Conservation (phyloP, 1,140 invertebrate genomes). For the Aphelinus certus region DNA sequence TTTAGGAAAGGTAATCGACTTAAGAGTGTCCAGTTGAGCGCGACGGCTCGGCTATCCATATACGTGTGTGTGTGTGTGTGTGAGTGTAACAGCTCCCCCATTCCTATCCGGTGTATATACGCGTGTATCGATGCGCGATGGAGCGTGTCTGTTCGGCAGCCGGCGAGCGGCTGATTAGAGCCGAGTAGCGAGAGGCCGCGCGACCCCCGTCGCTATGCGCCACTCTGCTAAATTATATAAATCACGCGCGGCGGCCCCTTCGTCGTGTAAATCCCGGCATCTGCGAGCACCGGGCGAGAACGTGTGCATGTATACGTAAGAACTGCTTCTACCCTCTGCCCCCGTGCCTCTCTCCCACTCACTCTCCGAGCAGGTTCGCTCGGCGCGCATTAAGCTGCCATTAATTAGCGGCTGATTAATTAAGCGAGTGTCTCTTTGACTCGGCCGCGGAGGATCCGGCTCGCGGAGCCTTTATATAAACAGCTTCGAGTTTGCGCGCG, state of each 20-base stretch:
- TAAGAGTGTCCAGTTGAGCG: conserved; percentile 13
- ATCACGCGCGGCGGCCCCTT: conserved; percentile 44
- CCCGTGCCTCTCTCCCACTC: not conserved
- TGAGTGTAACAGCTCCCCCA: no score
- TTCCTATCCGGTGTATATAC: no score
- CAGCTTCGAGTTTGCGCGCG: no score
- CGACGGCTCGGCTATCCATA: not conserved
- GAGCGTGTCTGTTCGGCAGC: not conserved
- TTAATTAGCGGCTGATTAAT: conserved; percentile 58
- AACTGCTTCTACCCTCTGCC: not conserved
- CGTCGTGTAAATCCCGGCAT: no score
- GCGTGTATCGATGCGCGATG: not conserved
- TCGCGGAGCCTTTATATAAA: not conserved
- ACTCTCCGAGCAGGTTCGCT: not conserved
- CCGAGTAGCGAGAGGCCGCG: not conserved
- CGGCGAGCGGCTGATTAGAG: conserved; percentile 42
- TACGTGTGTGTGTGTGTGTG: no score
- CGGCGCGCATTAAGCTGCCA: conserved; percentile 48
- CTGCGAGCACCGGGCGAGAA: no score
- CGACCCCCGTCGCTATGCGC: conserved; percentile 14
- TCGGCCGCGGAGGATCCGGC: conserved; percentile 33
- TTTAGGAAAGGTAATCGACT: conserved; percentile 17
- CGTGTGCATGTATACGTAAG: no score
- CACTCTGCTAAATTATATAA: conserved; percentile 65
- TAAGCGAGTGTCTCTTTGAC: conserved; percentile 50